Conservation (phyloP, 2,113 vertebrate species). For the Actinemys pallida region DNA sequence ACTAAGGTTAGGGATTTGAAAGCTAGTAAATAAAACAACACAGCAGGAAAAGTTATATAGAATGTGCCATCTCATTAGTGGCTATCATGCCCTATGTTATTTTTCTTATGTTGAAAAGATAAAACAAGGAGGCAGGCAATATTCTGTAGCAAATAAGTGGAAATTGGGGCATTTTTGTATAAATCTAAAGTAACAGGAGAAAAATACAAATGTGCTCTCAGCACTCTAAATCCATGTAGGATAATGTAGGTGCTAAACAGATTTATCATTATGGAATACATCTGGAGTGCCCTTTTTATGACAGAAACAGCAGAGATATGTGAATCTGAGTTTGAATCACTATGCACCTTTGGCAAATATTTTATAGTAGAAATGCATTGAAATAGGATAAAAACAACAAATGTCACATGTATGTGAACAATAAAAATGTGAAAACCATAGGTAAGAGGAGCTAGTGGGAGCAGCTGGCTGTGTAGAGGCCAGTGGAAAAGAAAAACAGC, state of each 20-base stretch:
- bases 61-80: slow-evolving; percentile 62
- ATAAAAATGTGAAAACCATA: neutral
- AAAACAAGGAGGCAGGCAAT: slow-evolving; percentile 63
- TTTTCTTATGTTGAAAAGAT: slow-evolving; percentile 67
- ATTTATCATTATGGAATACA: slow-evolving; percentile 10
- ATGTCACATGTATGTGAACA: neutral
- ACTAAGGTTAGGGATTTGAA: slow-evolving; percentile 71
- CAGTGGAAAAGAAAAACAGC: neutral
- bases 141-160: slow-evolving; percentile 62
- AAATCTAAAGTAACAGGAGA: slow-evolving; percentile 45
- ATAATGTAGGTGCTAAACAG: slow-evolving; percentile 36
- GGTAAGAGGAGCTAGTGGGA: neutral
- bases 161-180: slow-evolving; percentile 54
- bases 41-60: slow-evolving; percentile 44
- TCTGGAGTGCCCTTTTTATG: neutral
- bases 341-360: neutral
- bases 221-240: neutral
- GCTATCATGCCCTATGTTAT: slow-evolving; percentile 55
- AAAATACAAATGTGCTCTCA: slow-evolving; percentile 41
- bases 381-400: neutral
- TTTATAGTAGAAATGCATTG: neutral
- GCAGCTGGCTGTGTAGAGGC: neutral
- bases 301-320: rapidly evolving
- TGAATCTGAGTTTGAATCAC: neutral
- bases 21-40: slow-evolving; percentile 78